Conservation (phyloP, 2,888 invertebrate species). For the Andrena praecox region DNA sequence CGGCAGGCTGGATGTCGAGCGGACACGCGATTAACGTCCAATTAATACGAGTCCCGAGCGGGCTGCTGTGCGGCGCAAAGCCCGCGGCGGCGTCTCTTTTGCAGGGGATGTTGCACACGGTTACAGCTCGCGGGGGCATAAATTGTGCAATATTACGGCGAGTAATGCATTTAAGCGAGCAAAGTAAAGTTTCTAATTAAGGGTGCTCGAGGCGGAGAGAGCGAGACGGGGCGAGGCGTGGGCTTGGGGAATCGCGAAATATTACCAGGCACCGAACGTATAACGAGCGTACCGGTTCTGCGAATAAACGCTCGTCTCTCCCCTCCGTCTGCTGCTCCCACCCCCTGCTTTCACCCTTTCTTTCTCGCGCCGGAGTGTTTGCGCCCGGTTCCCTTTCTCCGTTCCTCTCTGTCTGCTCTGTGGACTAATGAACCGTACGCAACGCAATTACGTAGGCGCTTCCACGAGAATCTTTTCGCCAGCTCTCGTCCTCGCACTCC, state of each 20-base stretch:
- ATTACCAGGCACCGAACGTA: constrained; percentile 72
- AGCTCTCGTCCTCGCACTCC: constrained; percentile 10
- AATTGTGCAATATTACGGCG: constrained; percentile 71
- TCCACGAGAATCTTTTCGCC: constrained; percentile 55
- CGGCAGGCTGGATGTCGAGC: neutral
- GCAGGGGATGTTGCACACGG: constrained; percentile 21
- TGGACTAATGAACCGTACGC: constrained; percentile 69
- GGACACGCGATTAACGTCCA: constrained; percentile 19
- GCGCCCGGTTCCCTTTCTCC: constrained; percentile 10
- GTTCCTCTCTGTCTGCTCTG: constrained; percentile 14
- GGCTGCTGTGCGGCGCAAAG: neutral
- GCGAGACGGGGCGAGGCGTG: neutral
- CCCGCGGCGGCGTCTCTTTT: constrained; percentile 22
- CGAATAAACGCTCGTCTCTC: constrained; percentile 63
- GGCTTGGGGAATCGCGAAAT: constrained; percentile 66
- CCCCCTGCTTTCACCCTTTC: neutral
- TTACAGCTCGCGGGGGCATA: constrained; percentile 62
- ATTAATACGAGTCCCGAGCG: constrained; percentile 18
- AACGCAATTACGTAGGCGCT: constrained; percentile 68
- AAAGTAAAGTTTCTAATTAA: constrained; percentile 74
- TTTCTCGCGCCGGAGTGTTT: neutral
- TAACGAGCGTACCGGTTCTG: constrained; percentile 66
- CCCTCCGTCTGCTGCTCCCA: neutral
- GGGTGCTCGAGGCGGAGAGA: constrained; percentile 47
- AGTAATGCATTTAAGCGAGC: constrained; percentile 68